Base-by-base conservation (phyloP, 2,888 invertebrate species). In the Margaritifera margaritifera region DNA sequence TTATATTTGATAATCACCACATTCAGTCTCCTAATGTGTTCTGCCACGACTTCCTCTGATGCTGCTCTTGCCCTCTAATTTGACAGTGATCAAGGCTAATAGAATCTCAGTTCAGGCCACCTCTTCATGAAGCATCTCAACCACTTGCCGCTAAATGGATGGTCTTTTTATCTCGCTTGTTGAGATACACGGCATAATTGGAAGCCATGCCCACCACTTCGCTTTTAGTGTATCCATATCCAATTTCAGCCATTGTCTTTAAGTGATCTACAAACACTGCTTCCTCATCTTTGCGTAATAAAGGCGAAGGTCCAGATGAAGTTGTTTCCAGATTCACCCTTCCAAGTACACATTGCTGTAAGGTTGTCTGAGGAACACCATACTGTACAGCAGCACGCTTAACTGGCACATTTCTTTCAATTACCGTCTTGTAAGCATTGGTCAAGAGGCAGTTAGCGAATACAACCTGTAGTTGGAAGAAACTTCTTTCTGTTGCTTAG, bases 321-420 rank as follows among this genome's bases (percentile, higher is more conserved):
- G 27, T n/a, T n/a, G 60, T 60, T 51, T 64, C 68, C 42, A 64
- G 68, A 59, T 68, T 58, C n/a, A n/a, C n/a, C n/a, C n/a, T n/a
- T n/a, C n/a, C n/a, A n/a, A n/a, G n/a, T n/a, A n/a, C 55, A 24
- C 64, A 4, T 4, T 64, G 55, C 6, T n/a, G n/a, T n/a, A n/a
- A n/a, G n/a, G n/a, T n/a, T n/a, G n/a, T n/a, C n/a, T n/a, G n/a
- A n/a, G n/a, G 68, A 1, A 68, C 68, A 53, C 60, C 64, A 59
- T 59, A 68, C 20, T 24, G 54, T 0, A 31, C 24, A 4, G 68
- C 64, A 42, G 68, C 68, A 25, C 24, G 54, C n/a, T 64, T 64
- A 3, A 68, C 60, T 15, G 42, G 42, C 55, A 68, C 55, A 11
- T 25, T 54, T 3, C 18, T 42, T 11, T 68, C 68, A 50, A 20